A percentile compares a stretch with the other conserved stretches of the same genome.
phyloP scores from a whole-genome alignment of 1,140 invertebrate genomes.

The Lordiphosa collinella region DNA sequence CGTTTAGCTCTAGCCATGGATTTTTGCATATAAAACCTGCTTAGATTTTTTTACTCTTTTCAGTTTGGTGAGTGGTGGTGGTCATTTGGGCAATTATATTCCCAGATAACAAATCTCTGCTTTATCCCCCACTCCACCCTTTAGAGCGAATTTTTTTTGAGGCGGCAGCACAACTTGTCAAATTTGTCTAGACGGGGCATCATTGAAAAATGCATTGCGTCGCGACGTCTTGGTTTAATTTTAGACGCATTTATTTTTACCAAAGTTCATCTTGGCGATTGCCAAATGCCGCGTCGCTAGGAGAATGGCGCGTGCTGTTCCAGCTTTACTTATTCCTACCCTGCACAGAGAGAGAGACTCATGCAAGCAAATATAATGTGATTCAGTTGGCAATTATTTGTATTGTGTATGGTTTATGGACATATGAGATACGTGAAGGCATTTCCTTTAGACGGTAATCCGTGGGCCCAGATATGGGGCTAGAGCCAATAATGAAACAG shows the following conservation, averaged over 20 bases:
- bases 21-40: slow-evolving; percentile 43
- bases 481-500: too few species aligned
- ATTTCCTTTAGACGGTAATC: neutral
- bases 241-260: slow-evolving; percentile 59
- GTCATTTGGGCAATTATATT: slow-evolving; percentile 2
- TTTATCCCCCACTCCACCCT: neutral
- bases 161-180: slow-evolving; percentile 36
- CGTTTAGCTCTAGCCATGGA: slow-evolving; percentile 46
- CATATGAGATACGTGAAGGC: neutral
- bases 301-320: slow-evolving; percentile 24
- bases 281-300: slow-evolving; percentile 5
- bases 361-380: neutral
- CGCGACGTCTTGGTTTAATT: slow-evolving; percentile 63
- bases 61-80: slow-evolving; percentile 18
- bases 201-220: slow-evolving; percentile 63
- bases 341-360: too few species aligned
- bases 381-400: too few species aligned
- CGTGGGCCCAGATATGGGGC: too few species aligned
- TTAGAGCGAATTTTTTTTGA: neutral
- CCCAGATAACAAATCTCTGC: neutral
- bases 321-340: too few species aligned
- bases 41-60: slow-evolving; percentile 2
- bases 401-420: neutral
- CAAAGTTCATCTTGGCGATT: slow-evolving; percentile 32
- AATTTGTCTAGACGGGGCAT: slow-evolving; percentile 57